Evolutionary conservation across 2,797 vertebrate species (phyloP).

Genomic region (Pantherophis vulpinus): DNA sequence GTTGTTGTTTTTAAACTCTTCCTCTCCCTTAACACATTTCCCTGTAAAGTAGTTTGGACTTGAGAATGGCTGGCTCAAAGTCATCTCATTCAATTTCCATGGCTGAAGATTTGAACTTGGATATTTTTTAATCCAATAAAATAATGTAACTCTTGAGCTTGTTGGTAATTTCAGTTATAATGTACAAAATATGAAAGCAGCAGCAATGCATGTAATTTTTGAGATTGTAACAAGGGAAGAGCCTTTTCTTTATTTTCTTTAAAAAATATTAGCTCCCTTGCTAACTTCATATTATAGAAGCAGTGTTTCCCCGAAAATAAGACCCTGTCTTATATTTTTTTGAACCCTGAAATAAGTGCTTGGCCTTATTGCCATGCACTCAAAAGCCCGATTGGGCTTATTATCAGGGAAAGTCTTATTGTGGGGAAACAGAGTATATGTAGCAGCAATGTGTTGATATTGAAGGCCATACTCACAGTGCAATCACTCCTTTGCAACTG

Average conservation of each 20-base stretch:
- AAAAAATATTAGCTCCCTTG: not conserved
- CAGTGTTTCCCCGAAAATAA: no score
- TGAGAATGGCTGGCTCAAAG: not conserved
- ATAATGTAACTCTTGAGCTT: not conserved
- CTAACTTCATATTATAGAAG: not conserved
- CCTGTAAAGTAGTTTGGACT: not conserved
- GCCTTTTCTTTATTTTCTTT: not conserved
- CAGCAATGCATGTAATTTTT: not conserved
- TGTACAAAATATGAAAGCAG: not conserved
- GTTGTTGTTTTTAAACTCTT: not conserved
- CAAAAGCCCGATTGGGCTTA: no score
- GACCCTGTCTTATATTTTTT: no score
- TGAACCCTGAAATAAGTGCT: no score
- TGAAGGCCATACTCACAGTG: not conserved
- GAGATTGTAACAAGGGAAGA: not conserved
- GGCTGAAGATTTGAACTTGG: not conserved
- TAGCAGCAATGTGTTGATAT: not conserved
- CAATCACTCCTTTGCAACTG: not conserved
- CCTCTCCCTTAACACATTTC: not conserved
- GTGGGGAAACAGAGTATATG: no score
- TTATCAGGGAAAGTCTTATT: no score
- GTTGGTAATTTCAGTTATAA: not conserved
- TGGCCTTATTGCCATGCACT: no score
- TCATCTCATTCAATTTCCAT: not conserved
- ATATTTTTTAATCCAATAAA: not conserved